A percentile compares a stretch with the other conserved stretches of the same genome.
These are phyloP conservation scores for Emmelina monodactyla DNA, from an alignment of 2,888 invertebrate species.

Conservation along the genomic window DNA sequence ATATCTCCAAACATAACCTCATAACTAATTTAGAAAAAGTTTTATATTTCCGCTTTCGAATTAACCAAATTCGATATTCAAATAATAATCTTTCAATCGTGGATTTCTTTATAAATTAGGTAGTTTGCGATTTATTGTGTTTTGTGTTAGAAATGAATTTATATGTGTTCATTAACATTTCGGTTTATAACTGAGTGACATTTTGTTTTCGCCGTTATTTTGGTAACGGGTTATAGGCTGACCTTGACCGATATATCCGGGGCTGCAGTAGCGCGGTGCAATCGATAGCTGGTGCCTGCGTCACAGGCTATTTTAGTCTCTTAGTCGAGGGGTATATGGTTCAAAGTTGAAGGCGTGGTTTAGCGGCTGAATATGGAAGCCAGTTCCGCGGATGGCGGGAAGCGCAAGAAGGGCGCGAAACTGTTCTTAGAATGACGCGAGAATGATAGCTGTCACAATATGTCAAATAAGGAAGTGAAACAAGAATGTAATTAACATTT, in stretches of 20 bases:
- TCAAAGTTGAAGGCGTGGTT: not conserved
- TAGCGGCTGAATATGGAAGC: not conserved
- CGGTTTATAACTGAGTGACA: not conserved
- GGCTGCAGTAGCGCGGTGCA: constrained; percentile 2
- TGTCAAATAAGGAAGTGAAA: too few species aligned
- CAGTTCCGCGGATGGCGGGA: not conserved
- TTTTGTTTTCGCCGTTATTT: not conserved
- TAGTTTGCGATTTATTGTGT: too few species aligned
- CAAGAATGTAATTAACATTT: too few species aligned
- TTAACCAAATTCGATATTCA: not conserved
- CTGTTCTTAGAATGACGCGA: too few species aligned
- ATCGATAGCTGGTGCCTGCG: not conserved
- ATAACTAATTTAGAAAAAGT: too few species aligned
- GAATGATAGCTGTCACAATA: too few species aligned
- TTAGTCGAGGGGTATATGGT: not conserved
- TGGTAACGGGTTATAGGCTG: constrained; percentile 1
- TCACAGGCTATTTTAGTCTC: not conserved
- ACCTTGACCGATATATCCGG: constrained; percentile 1
- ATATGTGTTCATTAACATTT: not conserved
- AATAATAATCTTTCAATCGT: not conserved
- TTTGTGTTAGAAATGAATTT: not conserved
- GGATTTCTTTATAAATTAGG: not conserved
- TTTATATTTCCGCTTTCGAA: constrained; percentile 4
- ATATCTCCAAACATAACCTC: too few species aligned
- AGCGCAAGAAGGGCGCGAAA: not conserved